phyloP scores from a whole-genome alignment of 2,113 vertebrate species.

The Planiliza haematocheilus region DNA sequence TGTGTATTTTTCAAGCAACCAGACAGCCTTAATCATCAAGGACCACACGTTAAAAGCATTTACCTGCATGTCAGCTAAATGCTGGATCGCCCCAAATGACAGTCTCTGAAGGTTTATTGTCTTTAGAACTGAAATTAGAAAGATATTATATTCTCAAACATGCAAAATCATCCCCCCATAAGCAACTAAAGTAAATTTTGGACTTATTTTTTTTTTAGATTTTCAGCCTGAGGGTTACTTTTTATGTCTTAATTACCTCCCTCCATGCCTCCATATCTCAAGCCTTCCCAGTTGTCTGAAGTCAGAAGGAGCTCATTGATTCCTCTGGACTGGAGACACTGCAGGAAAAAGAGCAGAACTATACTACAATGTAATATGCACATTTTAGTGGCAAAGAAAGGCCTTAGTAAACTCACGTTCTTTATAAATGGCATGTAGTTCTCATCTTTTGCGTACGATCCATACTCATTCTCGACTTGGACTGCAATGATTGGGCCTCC shows the following conservation, averaged over 20 bases:
- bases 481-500: slow-evolving; percentile 93
- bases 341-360: background rate
- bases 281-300: slow-evolving; percentile 86
- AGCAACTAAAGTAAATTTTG: background rate
- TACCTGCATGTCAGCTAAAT: slow-evolving; percentile 86
- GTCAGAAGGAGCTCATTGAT: slow-evolving; percentile 90
- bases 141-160: background rate
- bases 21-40: background rate
- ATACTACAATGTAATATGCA: background rate
- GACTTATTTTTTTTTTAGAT: background rate
- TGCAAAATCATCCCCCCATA: background rate
- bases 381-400: background rate
- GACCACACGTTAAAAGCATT: background rate
- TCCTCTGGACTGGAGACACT: slow-evolving; percentile 88
- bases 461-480: slow-evolving; percentile 95
- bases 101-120: slow-evolving; percentile 93
- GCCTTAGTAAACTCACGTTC: slow-evolving; percentile 75
- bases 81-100: slow-evolving; percentile 82
- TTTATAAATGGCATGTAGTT: slow-evolving; percentile 90
- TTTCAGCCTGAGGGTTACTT: background rate
- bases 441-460: slow-evolving; percentile 90
- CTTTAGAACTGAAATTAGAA: slow-evolving; percentile 78
- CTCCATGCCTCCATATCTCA: slow-evolving; percentile 78
- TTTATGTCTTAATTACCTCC: slow-evolving; percentile 57
- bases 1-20: background rate